Conservation (phyloP, 2,888 invertebrate species). For the Noctua janthina region DNA sequence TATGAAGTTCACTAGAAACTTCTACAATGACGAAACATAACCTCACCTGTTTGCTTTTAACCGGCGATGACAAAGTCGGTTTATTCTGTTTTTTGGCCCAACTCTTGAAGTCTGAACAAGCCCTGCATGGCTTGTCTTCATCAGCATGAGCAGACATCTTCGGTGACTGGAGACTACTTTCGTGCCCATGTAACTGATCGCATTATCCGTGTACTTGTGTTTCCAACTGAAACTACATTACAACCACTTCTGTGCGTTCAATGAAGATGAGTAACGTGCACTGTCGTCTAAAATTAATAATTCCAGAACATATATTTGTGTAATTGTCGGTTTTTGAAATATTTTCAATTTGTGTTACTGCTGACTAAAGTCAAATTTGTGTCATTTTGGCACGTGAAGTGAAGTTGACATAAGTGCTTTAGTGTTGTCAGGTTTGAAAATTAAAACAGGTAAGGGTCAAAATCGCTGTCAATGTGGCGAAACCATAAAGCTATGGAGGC, state of each 20-base stretch:
- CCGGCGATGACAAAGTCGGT: slow-evolving; percentile 70
- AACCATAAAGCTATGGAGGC: background rate
- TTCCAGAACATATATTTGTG: slow-evolving; percentile 26
- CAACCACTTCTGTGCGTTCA: slow-evolving; percentile 30
- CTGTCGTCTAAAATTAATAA: slow-evolving; percentile 21
- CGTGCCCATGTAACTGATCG: slow-evolving; percentile 68
- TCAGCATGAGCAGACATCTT: slow-evolving; percentile 81
- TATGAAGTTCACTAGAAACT: slow-evolving; percentile 48
- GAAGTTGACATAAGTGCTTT: slow-evolving; percentile 35
- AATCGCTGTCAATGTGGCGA: background rate
- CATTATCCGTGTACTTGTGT: slow-evolving; percentile 62
- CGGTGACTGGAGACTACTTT: slow-evolving; percentile 50
- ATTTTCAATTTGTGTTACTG: slow-evolving; percentile 56
- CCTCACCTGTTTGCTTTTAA: slow-evolving; percentile 79
- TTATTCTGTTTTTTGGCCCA: slow-evolving; percentile 92
- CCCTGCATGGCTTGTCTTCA: slow-evolving; percentile 91
- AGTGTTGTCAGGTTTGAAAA: slow-evolving; percentile 27
- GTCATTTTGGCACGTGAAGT: slow-evolving; percentile 50
- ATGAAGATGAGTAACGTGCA: slow-evolving; percentile 13
- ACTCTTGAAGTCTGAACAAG: slow-evolving; percentile 93
- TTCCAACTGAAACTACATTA: slow-evolving; percentile 56
- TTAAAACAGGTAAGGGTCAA: background rate
- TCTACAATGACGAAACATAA: slow-evolving; percentile 69
- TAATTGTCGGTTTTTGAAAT: slow-evolving; percentile 51
- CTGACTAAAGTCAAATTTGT: slow-evolving; percentile 41